A percentile compares a stretch with the other conserved stretches of the same genome.
These are phyloP conservation scores for Andrena praecox DNA, from an alignment of 2,888 invertebrate genomes.

Conservation along the genomic window DNA sequence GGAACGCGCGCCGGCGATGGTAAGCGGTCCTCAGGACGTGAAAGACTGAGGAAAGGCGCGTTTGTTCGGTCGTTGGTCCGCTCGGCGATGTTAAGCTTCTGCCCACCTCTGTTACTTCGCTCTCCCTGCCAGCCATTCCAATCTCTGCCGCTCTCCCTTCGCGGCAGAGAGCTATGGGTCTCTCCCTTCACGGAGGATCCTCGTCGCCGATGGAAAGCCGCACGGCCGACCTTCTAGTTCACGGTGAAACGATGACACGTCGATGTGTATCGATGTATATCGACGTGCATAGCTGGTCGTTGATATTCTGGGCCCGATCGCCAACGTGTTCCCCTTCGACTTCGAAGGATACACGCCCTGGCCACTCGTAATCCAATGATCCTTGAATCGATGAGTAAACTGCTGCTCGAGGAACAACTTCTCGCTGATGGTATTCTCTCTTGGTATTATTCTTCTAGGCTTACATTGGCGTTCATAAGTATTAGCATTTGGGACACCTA, in stretches of 20 bases:
- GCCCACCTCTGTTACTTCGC: constrained; percentile 63
- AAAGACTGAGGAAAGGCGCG: constrained; percentile 81
- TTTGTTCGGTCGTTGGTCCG: constrained; percentile 59
- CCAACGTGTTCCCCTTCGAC: constrained; percentile 5
- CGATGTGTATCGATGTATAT: background rate
- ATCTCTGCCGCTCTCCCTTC: constrained; percentile 59
- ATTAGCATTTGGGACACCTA: too few relatives aligned
- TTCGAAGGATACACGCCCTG: constrained; percentile 1
- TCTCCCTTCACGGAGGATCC: constrained; percentile 54
- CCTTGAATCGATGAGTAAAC: background rate
- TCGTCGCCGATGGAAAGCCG: constrained; percentile 34
- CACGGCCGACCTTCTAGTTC: constrained; percentile 58
- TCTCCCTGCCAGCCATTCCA: constrained; percentile 73
- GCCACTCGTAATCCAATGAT: background rate
- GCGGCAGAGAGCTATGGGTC: constrained; percentile 19
- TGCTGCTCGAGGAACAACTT: background rate
- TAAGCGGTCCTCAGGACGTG: constrained; percentile 80
- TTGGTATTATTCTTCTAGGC: too few relatives aligned
- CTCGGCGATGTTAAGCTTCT: constrained; percentile 44
- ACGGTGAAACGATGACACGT: constrained; percentile 20
- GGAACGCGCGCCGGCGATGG: constrained; percentile 57
- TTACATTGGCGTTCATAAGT: too few relatives aligned
- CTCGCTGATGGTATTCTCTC: too few relatives aligned
- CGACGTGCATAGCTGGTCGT: background rate
- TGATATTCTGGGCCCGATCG: constrained; percentile 11